phyloP scores from a whole-genome alignment of 2,797 vertebrate genomes.

The Morelia viridis region DNA sequence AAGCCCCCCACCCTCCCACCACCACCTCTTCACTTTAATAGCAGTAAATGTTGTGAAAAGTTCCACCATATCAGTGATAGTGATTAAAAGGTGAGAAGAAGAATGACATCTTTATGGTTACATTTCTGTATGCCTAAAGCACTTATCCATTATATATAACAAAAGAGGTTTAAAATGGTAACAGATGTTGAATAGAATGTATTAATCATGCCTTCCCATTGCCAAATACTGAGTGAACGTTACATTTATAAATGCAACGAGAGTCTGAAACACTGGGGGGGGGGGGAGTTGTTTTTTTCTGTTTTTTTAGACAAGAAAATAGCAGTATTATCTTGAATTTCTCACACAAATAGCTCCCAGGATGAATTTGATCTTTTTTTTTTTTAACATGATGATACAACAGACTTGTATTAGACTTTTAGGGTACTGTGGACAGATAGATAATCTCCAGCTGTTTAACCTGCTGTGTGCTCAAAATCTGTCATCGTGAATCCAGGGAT shows the following conservation, averaged over 20 bases:
- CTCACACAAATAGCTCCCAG: background rate
- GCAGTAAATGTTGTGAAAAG: slow-evolving; percentile 27
- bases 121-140: slow-evolving; percentile 51
- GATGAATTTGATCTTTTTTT: background rate
- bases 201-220: slow-evolving; percentile 27
- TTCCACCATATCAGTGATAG: slow-evolving; percentile 43
- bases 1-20: slow-evolving; percentile 51
- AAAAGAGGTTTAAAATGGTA: slow-evolving; percentile 51
- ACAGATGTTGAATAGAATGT: slow-evolving; percentile 31
- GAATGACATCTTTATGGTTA: slow-evolving; percentile 49
- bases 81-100: slow-evolving; percentile 38
- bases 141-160: slow-evolving; percentile 43
- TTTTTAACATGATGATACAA: background rate
- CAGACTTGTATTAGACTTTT: background rate
- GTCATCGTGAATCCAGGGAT: background rate
- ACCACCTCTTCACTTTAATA: slow-evolving; percentile 9
- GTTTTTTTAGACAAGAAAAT: background rate
- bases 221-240: slow-evolving; percentile 11
- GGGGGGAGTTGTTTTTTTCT: background rate
- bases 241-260: background rate
- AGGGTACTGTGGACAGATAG: no score
- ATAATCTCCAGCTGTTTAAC: background rate
- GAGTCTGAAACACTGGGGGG: background rate
- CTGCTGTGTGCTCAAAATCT: background rate
- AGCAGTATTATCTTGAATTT: background rate